Base-by-base conservation (phyloP, 2,113 vertebrate genomes). In the Leptobrachium ailaonicum region DNA sequence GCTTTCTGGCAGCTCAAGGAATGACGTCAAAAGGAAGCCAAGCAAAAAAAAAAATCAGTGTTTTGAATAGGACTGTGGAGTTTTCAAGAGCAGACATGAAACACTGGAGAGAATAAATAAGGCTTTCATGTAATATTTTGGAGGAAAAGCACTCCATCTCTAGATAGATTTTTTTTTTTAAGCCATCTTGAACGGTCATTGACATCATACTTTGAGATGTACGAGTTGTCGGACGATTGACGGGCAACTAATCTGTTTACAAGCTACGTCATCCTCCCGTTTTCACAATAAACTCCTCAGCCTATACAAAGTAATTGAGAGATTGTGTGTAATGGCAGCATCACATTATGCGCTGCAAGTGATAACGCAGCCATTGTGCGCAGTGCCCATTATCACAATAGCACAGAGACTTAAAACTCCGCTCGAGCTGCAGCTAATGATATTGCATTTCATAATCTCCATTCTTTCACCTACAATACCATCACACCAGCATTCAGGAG, bases 301-400 rank as follows among this genome's bases (percentile, higher is more conserved):
- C 64, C 20, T 60, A 40, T 41, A 73, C 62, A 66, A 14, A 42
- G 63, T 73, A 80, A 80, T 67, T 79, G 70, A 73, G 71, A 60
- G 78, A 80, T 44, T 74, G 32, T 2, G 41, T 14, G 44, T 72
- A 79, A 72, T 53, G 78, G 40, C 9, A 66, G 63, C 50, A 67
- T 54, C 41, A 68, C 32, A 74, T 80, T 74, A 68, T 73, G 50
- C 78, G 43, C 41, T 40, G 53, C 53, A 56, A 73, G 62, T 80
- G 62, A 80, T 80, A 80, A 80, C 47, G 4, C 41, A 73, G 41
- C 78, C 40, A 80, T 80, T 80, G 78, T 80, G 45, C 50, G 56
- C 53, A 74, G 62, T 58, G 50, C 41, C 50, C 63, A 73, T 74
- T 80, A 68, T 80, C 63, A 74, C 78, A 80, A 80, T 73, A 60